Percentiles rank a stretch among this genome's conserved stretches.
Conservation (phyloP, 2,888 invertebrate species). For the Lasioglossum vierecki region DNA sequence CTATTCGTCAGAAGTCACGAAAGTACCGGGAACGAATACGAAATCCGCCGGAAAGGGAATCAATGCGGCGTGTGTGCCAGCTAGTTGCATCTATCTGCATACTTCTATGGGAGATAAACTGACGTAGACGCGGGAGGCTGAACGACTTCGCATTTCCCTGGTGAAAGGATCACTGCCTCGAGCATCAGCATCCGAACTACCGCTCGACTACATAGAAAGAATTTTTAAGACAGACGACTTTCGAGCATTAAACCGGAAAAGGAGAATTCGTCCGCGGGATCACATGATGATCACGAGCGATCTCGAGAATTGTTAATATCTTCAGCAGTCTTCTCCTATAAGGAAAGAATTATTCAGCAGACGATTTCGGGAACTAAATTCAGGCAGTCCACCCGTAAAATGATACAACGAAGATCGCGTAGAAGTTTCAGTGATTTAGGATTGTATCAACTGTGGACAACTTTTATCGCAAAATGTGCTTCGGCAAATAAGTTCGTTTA, state of each 20-base stretch:
- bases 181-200: conserved; percentile 14
- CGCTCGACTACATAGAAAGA: background rate
- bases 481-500: background rate
- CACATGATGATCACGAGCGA: background rate
- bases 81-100: conserved; percentile 39
- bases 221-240: conserved; percentile 5
- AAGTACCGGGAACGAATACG: conserved; percentile 55
- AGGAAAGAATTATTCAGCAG: no score
- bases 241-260: background rate
- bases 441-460: no score
- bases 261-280: background rate
- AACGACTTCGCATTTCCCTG: background rate
- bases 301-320: background rate
- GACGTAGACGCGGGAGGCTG: background rate
- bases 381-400: no score
- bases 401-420: no score
- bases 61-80: conserved; percentile 38
- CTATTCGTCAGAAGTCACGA: conserved; percentile 60
- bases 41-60: conserved; percentile 45
- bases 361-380: no score
- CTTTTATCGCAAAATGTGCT: background rate
- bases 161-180: conserved; percentile 8
- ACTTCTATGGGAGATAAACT: conserved; percentile 42
- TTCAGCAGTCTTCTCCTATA: background rate
- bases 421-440: no score